Evolutionary conservation across 1,140 invertebrate genomes (phyloP), one percentile per base, ranked within the genome.

Genomic region (Drosophila paulistorum): DNA sequence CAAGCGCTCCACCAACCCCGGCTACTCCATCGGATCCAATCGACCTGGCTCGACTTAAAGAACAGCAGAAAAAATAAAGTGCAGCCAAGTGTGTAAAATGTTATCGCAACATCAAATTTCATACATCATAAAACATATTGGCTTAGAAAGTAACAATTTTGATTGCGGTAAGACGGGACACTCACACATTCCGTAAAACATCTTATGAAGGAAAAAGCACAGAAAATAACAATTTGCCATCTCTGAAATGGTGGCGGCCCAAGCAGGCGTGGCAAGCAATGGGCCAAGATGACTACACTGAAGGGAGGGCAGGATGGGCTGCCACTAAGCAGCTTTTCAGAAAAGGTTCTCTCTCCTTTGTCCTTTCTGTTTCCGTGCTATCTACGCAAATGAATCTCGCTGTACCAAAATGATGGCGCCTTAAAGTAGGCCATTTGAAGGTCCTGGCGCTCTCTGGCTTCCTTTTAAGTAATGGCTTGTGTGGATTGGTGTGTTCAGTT

Each of bases 61-160:
- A 48, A 68, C 75, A 57, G 54, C 75, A 48, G 57, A 54, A 71
- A 75, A 79, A 79, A 87, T 81, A 89, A 89, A 78, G 81, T 65
- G 80, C 84, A 89, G 74, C 71, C 84, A 74, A 82, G 84, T 77
- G 84, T 84, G 77, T 89, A 89, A 89, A 89, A 89, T 89, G 84
- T 89, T 89, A 89, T 89, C 84, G 84, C 84, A 89, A 89, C 84
- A 89, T 89, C 84, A 89, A 89, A 89, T 89, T 89, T 89, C 85
- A 89, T 89, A 89, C 84, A 89, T 89, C 84, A 89, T 89, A 89
- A 89, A 89, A 89, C 84, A 89, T 89, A 89, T 89, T 89, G 84
- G 84, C 84, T 89, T 90, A 89, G 84, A 89, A 89, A 78, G 84
- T 89, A 89, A 89, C 84, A 89, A 89, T 89, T 89, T 89, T 89